These are phyloP conservation scores for Psococerastis gibbosa DNA, from an alignment of 2,888 invertebrate genomes.

Conservation along the genomic window DNA sequence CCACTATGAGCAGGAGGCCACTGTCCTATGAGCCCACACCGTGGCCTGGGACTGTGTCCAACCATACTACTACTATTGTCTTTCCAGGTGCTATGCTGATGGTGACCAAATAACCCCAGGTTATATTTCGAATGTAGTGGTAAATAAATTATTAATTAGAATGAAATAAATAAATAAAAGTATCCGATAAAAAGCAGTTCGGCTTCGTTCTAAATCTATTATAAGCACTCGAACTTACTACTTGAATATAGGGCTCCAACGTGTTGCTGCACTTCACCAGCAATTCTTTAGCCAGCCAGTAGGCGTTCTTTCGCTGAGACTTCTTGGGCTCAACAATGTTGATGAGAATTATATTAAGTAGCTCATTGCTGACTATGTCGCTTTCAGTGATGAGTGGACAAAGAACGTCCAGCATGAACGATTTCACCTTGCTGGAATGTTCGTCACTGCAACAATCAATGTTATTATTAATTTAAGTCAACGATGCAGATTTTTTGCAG, in stretches of 20 bases:
- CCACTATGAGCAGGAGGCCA: too few relatives aligned
- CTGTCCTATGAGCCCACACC: too few relatives aligned
- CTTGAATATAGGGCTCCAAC: slow-evolving; percentile 85
- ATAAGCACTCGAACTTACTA: too few relatives aligned
- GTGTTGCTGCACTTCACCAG: slow-evolving; percentile 82
- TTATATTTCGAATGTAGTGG: too few relatives aligned
- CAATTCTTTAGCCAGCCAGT: slow-evolving; percentile 76
- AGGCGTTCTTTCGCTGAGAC: slow-evolving; percentile 74
- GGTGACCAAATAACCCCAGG: too few relatives aligned
- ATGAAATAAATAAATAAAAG: too few relatives aligned
- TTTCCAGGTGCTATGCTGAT: too few relatives aligned
- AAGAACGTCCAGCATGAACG: slow-evolving; percentile 90
- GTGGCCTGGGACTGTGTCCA: too few relatives aligned
- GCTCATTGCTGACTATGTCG: slow-evolving; percentile 83
- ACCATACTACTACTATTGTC: too few relatives aligned
- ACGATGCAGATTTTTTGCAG: background rate
- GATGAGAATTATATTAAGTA: slow-evolving; percentile 80
- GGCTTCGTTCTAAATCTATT: too few relatives aligned
- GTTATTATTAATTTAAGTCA: slow-evolving; percentile 9
- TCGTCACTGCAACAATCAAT: slow-evolving; percentile 49
- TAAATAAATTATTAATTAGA: too few relatives aligned
- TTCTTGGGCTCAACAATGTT: slow-evolving; percentile 91
- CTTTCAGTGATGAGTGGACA: slow-evolving; percentile 89
- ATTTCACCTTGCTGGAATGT: slow-evolving; percentile 89
- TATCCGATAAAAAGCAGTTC: too few relatives aligned